Conservation (phyloP, 2,113 vertebrate species). For the Bubalus kerabau region DNA sequence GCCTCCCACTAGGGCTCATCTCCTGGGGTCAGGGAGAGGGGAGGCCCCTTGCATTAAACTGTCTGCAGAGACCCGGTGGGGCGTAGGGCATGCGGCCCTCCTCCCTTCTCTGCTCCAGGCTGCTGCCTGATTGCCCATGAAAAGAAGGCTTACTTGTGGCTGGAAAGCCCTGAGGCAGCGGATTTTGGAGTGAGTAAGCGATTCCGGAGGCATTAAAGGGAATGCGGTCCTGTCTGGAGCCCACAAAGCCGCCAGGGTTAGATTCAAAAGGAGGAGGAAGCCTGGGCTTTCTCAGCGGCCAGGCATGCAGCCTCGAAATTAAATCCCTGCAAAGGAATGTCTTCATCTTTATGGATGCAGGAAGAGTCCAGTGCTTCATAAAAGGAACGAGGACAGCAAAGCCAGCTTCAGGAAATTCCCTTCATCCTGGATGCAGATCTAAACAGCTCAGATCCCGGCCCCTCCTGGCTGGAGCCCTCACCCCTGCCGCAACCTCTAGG, state of each 20-base stretch:
- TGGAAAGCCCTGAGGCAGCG: slow-evolving; percentile 74
- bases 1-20: neutral
- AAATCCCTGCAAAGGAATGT: slow-evolving; percentile 75
- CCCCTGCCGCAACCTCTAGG: neutral
- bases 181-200: slow-evolving; percentile 53
- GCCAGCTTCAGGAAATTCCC: slow-evolving; percentile 73
- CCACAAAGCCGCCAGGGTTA: neutral
- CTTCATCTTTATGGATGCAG: slow-evolving; percentile 71
- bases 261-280: neutral
- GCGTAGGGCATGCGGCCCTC: neutral
- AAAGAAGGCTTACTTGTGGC: slow-evolving; percentile 72
- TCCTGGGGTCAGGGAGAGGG: neutral
- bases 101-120: neutral
- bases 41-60: neutral
- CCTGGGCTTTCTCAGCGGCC: neutral
- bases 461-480: neutral
- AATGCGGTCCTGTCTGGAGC: neutral
- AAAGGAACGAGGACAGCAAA: slow-evolving; percentile 69
- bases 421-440: neutral
- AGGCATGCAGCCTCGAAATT: slow-evolving; percentile 58
- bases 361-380: slow-evolving; percentile 67
- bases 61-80: slow-evolving; percentile 40
- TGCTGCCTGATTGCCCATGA: slow-evolving; percentile 69
- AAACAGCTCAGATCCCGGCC: neutral
- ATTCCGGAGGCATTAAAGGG: slow-evolving; percentile 32